These are phyloP conservation scores for Mandrillus leucophaeus DNA, from an alignment of 2,113 vertebrate species.

Conservation along the genomic window DNA sequence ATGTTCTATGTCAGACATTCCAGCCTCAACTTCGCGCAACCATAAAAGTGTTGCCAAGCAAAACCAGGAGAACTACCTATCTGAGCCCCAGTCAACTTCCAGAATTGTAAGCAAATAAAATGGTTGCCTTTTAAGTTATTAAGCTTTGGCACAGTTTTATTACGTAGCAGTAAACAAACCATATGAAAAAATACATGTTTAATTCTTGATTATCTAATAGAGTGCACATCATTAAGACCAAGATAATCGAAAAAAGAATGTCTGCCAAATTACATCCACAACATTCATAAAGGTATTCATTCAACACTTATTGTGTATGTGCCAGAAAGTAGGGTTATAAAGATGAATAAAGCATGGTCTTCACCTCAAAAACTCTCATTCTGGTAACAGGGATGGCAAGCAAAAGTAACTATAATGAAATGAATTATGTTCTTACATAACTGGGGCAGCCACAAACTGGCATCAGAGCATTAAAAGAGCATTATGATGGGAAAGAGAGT, in stretches of 20 bases:
- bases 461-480: constrained; percentile 21
- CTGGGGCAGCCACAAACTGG: not conserved
- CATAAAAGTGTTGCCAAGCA: not conserved
- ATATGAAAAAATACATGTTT: constrained; percentile 33
- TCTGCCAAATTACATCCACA: constrained; percentile 42
- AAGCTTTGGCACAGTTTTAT: not conserved
- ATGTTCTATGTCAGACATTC: not conserved
- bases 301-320: constrained; percentile 24
- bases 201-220: constrained; percentile 40
- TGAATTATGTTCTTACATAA: not conserved
- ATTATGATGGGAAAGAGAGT: not conserved
- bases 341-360: constrained; percentile 31
- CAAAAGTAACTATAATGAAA: not conserved
- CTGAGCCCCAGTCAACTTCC: not conserved
- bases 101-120: constrained; percentile 21
- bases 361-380: constrained; percentile 33
- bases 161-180: not conserved
- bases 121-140: not conserved
- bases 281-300: constrained; percentile 32
- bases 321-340: not conserved
- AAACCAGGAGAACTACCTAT: not conserved
- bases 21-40: not conserved
- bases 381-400: not conserved
- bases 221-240: constrained; percentile 29
- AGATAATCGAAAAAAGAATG: not conserved